Percentiles rank a stretch among this genome's conserved stretches.
Conservation (phyloP, 2,797 vertebrate genomes). For the Philypnodon macrostomus region DNA sequence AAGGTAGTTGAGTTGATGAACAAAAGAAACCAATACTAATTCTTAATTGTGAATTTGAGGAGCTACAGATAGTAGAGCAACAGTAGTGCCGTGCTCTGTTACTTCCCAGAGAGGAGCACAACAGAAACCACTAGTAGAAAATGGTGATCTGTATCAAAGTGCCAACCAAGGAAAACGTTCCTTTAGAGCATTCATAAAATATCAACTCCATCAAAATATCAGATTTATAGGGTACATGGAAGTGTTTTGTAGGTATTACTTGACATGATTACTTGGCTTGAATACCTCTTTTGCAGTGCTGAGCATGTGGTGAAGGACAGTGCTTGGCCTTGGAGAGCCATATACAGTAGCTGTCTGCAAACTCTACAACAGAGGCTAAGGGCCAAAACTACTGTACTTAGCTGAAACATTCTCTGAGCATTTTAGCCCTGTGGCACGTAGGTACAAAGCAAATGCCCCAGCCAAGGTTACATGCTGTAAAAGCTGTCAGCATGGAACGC, state of each 20-base stretch:
- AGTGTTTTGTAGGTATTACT: slow-evolving; percentile 48
- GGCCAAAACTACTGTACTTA: slow-evolving; percentile 43
- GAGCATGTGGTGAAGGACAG: slow-evolving; percentile 43
- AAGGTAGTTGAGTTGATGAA: slow-evolving; percentile 43
- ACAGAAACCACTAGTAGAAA: slow-evolving; percentile 33
- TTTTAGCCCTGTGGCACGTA: slow-evolving; percentile 35
- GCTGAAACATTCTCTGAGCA: slow-evolving; percentile 38
- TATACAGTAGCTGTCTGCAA: slow-evolving; percentile 50
- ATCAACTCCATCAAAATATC: slow-evolving; percentile 61
- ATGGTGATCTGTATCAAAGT: slow-evolving; percentile 39
- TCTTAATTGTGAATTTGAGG: slow-evolving; percentile 57
- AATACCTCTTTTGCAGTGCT: slow-evolving; percentile 47
- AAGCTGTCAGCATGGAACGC: slow-evolving; percentile 27
- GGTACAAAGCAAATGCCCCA: slow-evolving; percentile 38
- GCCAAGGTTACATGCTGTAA: slow-evolving; percentile 43
- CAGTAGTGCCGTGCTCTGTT: slow-evolving; percentile 49
- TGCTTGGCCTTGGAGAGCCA: slow-evolving; percentile 54
- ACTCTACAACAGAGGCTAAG: slow-evolving; percentile 29
- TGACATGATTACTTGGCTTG: slow-evolving; percentile 56
- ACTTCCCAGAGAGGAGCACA: slow-evolving; percentile 35
- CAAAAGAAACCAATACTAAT: slow-evolving; percentile 57
- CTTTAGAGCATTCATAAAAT: slow-evolving; percentile 40
- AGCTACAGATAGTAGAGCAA: slow-evolving; percentile 50
- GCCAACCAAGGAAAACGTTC: slow-evolving; percentile 42
- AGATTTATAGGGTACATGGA: slow-evolving; percentile 37